Evolutionary conservation across 2,888 invertebrate genomes (phyloP).

Genomic region (Magallana nippona): DNA sequence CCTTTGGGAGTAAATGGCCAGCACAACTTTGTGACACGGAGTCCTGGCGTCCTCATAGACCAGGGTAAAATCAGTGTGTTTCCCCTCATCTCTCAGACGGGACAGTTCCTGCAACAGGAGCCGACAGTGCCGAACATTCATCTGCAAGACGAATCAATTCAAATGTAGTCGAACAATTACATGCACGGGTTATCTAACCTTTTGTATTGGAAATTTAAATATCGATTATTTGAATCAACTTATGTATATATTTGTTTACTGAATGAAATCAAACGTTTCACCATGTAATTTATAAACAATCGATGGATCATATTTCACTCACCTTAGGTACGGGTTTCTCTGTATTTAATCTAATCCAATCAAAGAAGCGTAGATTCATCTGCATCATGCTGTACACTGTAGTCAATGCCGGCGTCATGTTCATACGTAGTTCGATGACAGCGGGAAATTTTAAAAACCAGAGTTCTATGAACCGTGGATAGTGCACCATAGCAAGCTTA

Average conservation of each 20-base stretch:
- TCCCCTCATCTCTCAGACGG: conserved; percentile 46
- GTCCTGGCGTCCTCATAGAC: not conserved
- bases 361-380: too few relatives aligned
- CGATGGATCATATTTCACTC: too few relatives aligned
- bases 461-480: too few relatives aligned
- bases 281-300: too few relatives aligned
- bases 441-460: not conserved
- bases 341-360: too few relatives aligned
- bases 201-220: too few relatives aligned
- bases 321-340: too few relatives aligned
- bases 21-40: conserved; percentile 35
- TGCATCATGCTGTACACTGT: too few relatives aligned
- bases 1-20: conserved; percentile 20
- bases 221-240: too few relatives aligned
- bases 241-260: too few relatives aligned
- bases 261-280: too few relatives aligned
- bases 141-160: not conserved
- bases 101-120: conserved; percentile 47
- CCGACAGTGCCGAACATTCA: not conserved
- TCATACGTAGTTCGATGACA: not conserved
- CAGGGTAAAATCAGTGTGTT: conserved; percentile 34
- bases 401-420: not conserved
- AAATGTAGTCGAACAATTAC: not conserved
- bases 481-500: too few relatives aligned
- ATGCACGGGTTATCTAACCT: not conserved